Evolutionary conservation across 2,797 vertebrate species (phyloP), one percentile per base, ranked within the genome.

Genomic region (Sitta carolinensis): DNA sequence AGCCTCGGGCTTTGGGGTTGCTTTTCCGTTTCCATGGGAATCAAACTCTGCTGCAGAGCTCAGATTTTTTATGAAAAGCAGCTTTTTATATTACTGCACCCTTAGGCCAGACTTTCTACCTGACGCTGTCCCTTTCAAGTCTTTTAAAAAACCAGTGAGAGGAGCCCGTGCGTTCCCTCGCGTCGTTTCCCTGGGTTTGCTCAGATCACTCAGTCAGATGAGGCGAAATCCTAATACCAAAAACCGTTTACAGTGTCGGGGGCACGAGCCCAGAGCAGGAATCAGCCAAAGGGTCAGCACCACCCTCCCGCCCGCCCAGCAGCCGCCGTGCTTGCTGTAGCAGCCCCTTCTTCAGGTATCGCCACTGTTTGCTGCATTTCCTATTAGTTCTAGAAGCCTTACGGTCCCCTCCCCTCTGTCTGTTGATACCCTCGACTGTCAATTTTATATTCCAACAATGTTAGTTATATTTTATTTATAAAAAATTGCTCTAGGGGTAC

Each of bases 351-450:
- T 96, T 95, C 95, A 94, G 96, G 93, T 95, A 95, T 79, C 79
- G 75, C 93, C 87, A 64, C 96, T 84, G 80, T 94, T 90, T 95
- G 96, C 96, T 96, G 97, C 96, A 95, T 96, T 94, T 96, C 94
- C 96, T 93, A 8, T 96, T 96, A 95, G 95, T 84, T 97, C 96
- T 97, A 97, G 96, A 98, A 97, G 98, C 98, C 98, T 98, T 98
- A 98, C 89, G 63, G 91, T 96, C 97, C 95, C 94, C 62, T 87
- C 89, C 89, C 76, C 17, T 97, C 97, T 92, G 89, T 92, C 96
- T 96, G 96, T 97, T 90, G 95, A 97, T 97, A 89, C 84, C 89
- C 94, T 95, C 51, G 72, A 96, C 95, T 67, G 80, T 96, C 79
- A 5, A 47, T 97, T 97, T 97, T 97, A 73, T 95, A 93, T 95